Evolutionary conservation across 2,113 vertebrate species (phyloP).

Genomic region (Aphyosemion australe): DNA sequence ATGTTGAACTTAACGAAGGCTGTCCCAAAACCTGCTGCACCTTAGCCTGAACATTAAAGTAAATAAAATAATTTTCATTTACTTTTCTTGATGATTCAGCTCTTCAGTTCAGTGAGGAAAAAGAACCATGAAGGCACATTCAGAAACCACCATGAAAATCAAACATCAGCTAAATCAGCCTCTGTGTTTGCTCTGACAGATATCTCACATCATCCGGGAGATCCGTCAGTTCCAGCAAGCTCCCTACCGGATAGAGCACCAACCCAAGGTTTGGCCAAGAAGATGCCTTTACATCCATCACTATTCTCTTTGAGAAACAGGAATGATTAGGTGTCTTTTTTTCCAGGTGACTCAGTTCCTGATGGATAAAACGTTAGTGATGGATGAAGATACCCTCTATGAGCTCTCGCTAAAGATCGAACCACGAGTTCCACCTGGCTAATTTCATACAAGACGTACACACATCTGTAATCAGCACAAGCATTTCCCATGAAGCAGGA

Average conservation of each 20-base stretch:
- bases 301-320: background rate
- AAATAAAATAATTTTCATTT: no score
- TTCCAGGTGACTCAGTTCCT: slow-evolving; percentile 94
- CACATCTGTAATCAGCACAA: background rate
- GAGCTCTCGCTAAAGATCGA: slow-evolving; percentile 94
- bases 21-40: no score
- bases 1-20: no score
- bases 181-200: slow-evolving; percentile 73
- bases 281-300: background rate
- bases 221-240: slow-evolving; percentile 98
- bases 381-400: slow-evolving; percentile 97
- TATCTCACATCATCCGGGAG: slow-evolving; percentile 97
- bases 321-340: background rate
- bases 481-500: slow-evolving; percentile 5
- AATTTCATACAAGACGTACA: background rate
- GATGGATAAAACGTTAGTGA: slow-evolving; percentile 92
- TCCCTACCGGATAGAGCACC: slow-evolving; percentile 94
- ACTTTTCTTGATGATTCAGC: no score
- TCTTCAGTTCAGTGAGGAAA: no score
- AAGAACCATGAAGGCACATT: no score
- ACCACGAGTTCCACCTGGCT: slow-evolving; percentile 83
- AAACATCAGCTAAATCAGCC: no score
- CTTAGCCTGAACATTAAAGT: no score
- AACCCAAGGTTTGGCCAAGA: slow-evolving; percentile 85
- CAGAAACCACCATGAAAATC: no score